These are phyloP conservation scores for Cheilosia soror DNA, from an alignment of 2,888 invertebrate genomes.

Conservation along the genomic window DNA sequence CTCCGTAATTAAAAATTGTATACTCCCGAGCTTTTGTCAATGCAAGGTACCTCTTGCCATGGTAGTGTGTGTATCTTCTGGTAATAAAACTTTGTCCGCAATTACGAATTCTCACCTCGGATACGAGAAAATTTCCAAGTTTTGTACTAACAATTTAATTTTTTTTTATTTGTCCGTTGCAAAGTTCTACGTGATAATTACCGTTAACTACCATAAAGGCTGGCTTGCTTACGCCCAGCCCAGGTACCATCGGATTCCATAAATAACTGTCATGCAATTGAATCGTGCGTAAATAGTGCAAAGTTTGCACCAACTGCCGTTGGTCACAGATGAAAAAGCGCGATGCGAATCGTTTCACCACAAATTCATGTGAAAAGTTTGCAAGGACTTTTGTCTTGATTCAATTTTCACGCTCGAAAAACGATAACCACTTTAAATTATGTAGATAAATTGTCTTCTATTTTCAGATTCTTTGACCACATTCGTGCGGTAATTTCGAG, in stretches of 20 bases:
- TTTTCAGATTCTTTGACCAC: slow-evolving; percentile 75
- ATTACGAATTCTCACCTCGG: slow-evolving; percentile 65
- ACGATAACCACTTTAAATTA: not conserved
- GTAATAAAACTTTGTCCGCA: slow-evolving; percentile 64
- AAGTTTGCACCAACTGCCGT: slow-evolving; percentile 35
- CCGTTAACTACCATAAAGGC: slow-evolving; percentile 43
- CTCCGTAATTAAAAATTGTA: slow-evolving; percentile 56
- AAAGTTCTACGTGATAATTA: slow-evolving; percentile 72
- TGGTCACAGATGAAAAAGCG: slow-evolving; percentile 26
- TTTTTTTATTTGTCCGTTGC: slow-evolving; percentile 17
- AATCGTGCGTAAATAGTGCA: slow-evolving; percentile 60
- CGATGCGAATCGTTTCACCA: slow-evolving; percentile 35
- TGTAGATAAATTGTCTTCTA: not conserved
- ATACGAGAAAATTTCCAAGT: slow-evolving; percentile 40
- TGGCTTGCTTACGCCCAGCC: not conserved
- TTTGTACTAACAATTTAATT: slow-evolving; percentile 20
- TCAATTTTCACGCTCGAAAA: not conserved
- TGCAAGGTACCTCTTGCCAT: not conserved
- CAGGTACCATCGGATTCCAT: slow-evolving; percentile 45
- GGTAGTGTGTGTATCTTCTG: slow-evolving; percentile 3
- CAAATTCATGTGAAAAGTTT: slow-evolving; percentile 54
- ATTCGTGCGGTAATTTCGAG: slow-evolving; percentile 74
- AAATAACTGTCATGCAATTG: slow-evolving; percentile 55
- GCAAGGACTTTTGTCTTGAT: not conserved
- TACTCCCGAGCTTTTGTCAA: slow-evolving; percentile 30